Base-by-base conservation (phyloP, 2,888 invertebrate genomes). In the Carabus problematicus region DNA sequence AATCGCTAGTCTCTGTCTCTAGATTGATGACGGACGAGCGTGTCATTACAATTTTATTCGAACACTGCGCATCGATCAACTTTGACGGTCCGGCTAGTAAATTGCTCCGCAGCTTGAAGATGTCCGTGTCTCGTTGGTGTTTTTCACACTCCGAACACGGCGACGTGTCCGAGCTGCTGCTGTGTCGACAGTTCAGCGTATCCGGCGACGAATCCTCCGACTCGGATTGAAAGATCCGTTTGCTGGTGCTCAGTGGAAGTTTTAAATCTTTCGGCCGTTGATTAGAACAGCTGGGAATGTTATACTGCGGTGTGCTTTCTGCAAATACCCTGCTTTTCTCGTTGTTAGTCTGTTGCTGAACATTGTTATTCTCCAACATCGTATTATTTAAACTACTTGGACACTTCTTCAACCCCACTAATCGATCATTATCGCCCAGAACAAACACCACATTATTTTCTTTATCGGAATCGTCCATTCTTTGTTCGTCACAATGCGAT, bases 351-450 rank as follows among this genome's bases (percentile, higher is more conserved):
- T 42, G 40, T 56, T 68, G 41, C 12, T 70, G 18, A 47, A n/a
- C 71, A 69, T 68, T 61, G 55, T 42, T 59, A 40, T 47, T 71
- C 18, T 64, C 41, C 70, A 64, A 29, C 41, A 62, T 43, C 43
- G 52, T 55, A 18, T 61, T 62, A 55, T 70, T 71, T 29, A 29
- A 29, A 29, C 6, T 29, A 66, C 47, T 64, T 42, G 55, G 79
- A 71, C 79, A 82, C 71, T 79, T 82, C 75, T 89, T 90, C 55
- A 91, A 77, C 52, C 89, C 89, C 3, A 90, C 85, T 45, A 91
- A 78, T 74, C 87, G 85, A 72, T 91, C 91, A 76, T 90, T 85
- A 69, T 91, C 91, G 16, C 91, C 91, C 56, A 91, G 78, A 3
- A 91, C 89, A 78, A 91, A 91, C 8, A 91, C 82, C 0, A 91